Conservation (phyloP, 2,113 vertebrate genomes). For the Anthoscopus minutus region DNA sequence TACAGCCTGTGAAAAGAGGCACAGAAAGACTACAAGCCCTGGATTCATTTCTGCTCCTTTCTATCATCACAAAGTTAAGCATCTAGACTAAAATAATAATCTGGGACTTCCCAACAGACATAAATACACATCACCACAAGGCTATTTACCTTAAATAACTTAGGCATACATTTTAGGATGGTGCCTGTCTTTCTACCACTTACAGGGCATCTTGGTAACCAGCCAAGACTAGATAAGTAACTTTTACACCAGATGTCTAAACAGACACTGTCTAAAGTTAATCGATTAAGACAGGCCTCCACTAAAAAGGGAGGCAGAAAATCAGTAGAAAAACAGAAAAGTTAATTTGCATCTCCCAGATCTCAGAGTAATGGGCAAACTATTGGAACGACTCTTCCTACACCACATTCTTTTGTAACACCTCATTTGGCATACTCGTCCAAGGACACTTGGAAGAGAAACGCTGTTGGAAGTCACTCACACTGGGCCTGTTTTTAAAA, state of each 20-base stretch:
- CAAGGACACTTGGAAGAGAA: neutral
- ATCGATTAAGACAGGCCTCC: neutral
- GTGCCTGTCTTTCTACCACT: neutral
- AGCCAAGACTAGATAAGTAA: neutral
- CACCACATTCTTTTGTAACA: rapidly evolving
- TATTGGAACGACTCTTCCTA: neutral
- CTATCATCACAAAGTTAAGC: neutral
- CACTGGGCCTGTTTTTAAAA: neutral
- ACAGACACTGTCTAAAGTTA: neutral
- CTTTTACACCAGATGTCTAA: neutral
- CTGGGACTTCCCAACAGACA: neutral
- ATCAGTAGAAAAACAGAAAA: neutral
- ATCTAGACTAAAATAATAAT: neutral
- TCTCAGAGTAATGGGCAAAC: neutral
- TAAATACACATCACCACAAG: neutral
- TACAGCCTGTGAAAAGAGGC: neutral
- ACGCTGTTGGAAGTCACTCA: neutral
- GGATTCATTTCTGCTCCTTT: neutral
- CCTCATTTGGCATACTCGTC: neutral
- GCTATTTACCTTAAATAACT: neutral
- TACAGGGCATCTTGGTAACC: neutral
- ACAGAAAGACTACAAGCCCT: neutral
- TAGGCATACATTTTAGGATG: neutral
- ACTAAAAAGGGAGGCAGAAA: neutral
- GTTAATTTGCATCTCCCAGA: neutral